phyloP scores from a whole-genome alignment of 2,113 vertebrate genomes.

The Aix galericulata region DNA sequence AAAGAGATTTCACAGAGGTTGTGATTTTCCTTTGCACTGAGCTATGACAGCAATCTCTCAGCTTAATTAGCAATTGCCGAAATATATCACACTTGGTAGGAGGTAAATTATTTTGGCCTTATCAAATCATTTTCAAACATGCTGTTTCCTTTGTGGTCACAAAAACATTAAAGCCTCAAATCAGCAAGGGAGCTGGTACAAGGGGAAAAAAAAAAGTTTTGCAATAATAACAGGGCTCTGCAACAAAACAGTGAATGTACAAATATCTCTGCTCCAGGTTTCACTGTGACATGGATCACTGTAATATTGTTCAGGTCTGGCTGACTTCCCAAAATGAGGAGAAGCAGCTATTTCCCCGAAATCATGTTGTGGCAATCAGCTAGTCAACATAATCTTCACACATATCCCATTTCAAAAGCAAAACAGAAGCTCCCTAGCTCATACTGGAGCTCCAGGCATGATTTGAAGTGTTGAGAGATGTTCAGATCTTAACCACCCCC shows the following conservation, averaged over 20 bases:
- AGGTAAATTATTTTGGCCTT: conserved; percentile 47
- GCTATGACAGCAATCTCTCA: conserved; percentile 8
- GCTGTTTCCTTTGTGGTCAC: conserved; percentile 10
- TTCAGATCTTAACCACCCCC: background rate
- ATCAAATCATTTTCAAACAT: conserved; percentile 4
- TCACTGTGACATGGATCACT: background rate
- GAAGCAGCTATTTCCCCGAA: background rate
- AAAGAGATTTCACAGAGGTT: conserved; percentile 12
- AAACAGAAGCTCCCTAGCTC: background rate
- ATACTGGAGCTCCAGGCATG: background rate
- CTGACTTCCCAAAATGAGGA: background rate
- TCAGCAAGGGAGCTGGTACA: background rate
- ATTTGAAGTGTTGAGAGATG: background rate
- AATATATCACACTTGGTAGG: conserved; percentile 35
- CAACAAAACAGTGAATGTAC: background rate
- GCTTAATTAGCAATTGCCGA: background rate
- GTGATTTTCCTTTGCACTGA: background rate
- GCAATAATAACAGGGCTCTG: background rate
- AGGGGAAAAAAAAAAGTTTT: background rate
- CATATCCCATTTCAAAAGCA: background rate
- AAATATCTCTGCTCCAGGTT: background rate
- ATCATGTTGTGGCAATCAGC: background rate
- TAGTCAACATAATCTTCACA: background rate
- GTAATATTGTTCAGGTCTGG: background rate
- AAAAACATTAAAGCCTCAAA: background rate